Conservation (phyloP, 2,797 vertebrate species). For the Amniataba percoides region DNA sequence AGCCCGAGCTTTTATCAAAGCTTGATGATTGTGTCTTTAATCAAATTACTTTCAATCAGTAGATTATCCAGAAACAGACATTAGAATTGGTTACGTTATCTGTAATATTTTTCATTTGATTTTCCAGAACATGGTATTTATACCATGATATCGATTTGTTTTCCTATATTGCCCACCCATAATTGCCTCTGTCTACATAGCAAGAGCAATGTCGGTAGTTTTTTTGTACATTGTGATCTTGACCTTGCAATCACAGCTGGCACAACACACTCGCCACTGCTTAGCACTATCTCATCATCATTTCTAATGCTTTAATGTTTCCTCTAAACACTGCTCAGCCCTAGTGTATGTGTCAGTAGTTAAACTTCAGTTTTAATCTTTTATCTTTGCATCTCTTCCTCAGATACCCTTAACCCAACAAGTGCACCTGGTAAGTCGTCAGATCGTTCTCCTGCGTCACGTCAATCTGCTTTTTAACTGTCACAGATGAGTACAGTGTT, state of each 20-base stretch:
- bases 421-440: background rate
- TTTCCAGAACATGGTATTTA: no score
- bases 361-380: background rate
- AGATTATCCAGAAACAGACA: background rate
- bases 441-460: background rate
- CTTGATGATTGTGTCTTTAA: background rate
- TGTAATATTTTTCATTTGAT: background rate
- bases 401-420: fast-evolving
- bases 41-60: background rate
- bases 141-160: no score
- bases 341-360: background rate
- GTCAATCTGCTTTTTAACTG: background rate
- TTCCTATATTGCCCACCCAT: no score
- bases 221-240: background rate
- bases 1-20: background rate
- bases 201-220: background rate
- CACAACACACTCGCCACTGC: no score
- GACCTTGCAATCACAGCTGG: background rate
- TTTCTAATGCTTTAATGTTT: background rate
- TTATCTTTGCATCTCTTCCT: background rate
- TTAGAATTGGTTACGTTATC: background rate
- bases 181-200: background rate
- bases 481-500: background rate
- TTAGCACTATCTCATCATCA: background rate
- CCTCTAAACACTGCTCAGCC: background rate